A percentile compares a stretch with the other conserved stretches of the same genome.
Conservation (phyloP, 2,888 invertebrate genomes). For the Lamproptera curius region DNA sequence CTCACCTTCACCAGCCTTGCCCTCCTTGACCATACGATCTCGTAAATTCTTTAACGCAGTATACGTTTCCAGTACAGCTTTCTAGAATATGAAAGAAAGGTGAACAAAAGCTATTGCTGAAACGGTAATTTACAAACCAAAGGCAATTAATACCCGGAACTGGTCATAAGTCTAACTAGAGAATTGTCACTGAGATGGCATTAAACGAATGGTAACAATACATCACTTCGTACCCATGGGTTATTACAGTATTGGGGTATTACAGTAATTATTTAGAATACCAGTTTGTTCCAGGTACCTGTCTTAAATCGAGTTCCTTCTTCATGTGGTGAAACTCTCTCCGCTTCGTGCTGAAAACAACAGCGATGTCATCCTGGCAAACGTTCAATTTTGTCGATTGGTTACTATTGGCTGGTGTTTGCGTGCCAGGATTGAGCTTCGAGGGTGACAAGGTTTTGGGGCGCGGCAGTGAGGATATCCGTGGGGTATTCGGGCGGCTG, state of each 20-base stretch:
- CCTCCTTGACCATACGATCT: constrained; percentile 54
- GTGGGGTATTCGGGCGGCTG: constrained; percentile 53
- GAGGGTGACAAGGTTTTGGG: constrained; percentile 34
- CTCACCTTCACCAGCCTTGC: constrained; percentile 44
- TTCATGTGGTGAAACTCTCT: constrained; percentile 56
- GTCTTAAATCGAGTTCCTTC: constrained; percentile 67
- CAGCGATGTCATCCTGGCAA: constrained; percentile 37
- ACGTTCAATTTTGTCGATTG: neutral
- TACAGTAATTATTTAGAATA: too few species aligned
- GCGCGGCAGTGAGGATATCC: constrained; percentile 28
- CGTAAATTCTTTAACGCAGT: constrained; percentile 47
- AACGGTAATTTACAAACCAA: too few species aligned
- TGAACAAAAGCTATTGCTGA: too few species aligned
- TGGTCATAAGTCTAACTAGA: too few species aligned
- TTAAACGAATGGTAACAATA: too few species aligned
- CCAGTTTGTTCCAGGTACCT: too few species aligned
- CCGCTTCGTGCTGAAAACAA: constrained; percentile 42
- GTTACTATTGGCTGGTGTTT: constrained; percentile 16
- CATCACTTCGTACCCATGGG: too few species aligned
- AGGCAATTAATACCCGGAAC: too few species aligned
- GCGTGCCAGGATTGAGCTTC: constrained; percentile 13
- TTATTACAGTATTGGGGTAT: too few species aligned
- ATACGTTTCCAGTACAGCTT: constrained; percentile 56
- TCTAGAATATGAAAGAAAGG: too few species aligned
- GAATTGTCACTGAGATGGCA: too few species aligned